A percentile compares a stretch with the other conserved stretches of the same genome.
Evolutionary conservation across 2,113 vertebrate genomes (phyloP).

Genomic region (Macrotis lagotis): DNA sequence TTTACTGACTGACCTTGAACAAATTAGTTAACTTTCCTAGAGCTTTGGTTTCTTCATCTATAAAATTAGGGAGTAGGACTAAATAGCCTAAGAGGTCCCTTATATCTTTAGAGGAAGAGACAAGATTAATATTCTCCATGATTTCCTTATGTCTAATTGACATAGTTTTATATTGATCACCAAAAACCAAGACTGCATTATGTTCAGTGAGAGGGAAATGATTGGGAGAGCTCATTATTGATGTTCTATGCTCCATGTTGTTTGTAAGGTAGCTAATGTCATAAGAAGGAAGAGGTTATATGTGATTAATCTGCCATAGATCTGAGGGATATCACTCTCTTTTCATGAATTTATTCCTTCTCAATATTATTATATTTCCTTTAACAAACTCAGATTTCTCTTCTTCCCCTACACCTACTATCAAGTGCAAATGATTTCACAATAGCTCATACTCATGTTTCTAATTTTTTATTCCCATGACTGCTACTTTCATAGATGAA

Average conservation of each 20-base stretch:
- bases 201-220: not conserved
- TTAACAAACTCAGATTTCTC: not conserved
- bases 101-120: not conserved
- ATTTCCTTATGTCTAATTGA: not conserved
- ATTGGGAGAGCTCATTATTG: not conserved
- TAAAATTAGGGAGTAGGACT: not conserved
- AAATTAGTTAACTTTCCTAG: not conserved
- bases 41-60: conserved; percentile 3
- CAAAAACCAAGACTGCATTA: not conserved
- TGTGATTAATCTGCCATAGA: not conserved
- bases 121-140: not conserved
- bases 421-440: too few relatives aligned
- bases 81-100: not conserved
- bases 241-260: not conserved
- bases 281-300: not conserved
- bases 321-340: not conserved
- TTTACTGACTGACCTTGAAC: not conserved
- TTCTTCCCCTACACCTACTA: too few relatives aligned
- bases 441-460: too few relatives aligned
- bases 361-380: not conserved
- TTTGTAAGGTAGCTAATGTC: not conserved
- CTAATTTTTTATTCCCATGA: not conserved
- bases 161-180: not conserved
- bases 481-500: not conserved
- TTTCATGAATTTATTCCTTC: not conserved